phyloP scores from a whole-genome alignment of 2,888 invertebrate genomes.

The Drosophila eohydei region DNA sequence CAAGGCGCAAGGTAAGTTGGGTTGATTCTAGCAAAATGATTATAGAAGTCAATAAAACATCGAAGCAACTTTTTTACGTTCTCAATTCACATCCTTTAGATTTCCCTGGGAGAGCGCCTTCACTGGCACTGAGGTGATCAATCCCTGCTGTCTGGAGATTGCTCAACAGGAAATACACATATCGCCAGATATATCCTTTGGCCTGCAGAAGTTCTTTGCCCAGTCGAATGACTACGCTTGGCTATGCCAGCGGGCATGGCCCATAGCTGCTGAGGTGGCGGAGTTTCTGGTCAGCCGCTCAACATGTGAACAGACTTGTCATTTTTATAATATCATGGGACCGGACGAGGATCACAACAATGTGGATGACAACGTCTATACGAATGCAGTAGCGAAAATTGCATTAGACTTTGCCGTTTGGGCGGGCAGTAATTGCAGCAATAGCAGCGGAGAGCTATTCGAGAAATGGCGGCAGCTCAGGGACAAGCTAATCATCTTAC shows the following conservation, averaged over 20 bases:
- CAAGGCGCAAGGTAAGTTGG: slow-evolving; percentile 85
- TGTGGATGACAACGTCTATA: slow-evolving; percentile 87
- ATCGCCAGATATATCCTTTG: slow-evolving; percentile 87
- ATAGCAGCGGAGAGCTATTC: slow-evolving; percentile 20
- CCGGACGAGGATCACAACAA: slow-evolving; percentile 88
- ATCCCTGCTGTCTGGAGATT: slow-evolving; percentile 87
- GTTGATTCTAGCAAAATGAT: neutral
- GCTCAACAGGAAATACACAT: slow-evolving; percentile 87
- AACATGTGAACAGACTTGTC: slow-evolving; percentile 84
- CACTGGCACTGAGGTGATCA: slow-evolving; percentile 87
- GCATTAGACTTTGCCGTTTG: slow-evolving; percentile 87
- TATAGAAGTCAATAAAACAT: too few species aligned
- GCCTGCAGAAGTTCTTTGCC: slow-evolving; percentile 82
- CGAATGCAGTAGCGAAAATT: slow-evolving; percentile 87
- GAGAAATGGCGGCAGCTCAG: slow-evolving; percentile 85
- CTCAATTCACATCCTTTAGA: slow-evolving; percentile 73
- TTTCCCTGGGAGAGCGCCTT: slow-evolving; percentile 88
- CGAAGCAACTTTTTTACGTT: too few species aligned
- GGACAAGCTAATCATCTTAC: slow-evolving; percentile 86
- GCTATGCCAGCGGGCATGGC: slow-evolving; percentile 86
- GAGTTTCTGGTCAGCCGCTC: slow-evolving; percentile 87
- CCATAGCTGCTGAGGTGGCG: slow-evolving; percentile 86
- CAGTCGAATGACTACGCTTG: slow-evolving; percentile 75
- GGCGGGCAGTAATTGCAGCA: slow-evolving; percentile 71
- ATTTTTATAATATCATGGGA: slow-evolving; percentile 86